Evolutionary conservation across 2,113 vertebrate genomes (phyloP).

Genomic region (Apus apus): DNA sequence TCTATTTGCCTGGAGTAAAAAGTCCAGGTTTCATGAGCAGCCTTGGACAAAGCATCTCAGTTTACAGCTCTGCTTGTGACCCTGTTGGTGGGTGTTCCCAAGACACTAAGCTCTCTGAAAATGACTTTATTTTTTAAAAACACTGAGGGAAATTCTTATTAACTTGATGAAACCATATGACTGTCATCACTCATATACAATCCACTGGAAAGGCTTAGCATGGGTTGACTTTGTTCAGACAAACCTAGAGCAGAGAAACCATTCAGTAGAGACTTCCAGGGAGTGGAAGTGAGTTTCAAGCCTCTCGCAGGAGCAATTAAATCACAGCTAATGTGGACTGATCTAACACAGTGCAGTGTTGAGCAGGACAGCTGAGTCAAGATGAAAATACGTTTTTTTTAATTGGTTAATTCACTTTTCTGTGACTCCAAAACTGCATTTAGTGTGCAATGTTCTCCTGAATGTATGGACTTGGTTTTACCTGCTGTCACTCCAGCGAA

Average conservation of each 20-base stretch:
- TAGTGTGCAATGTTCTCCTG: background rate
- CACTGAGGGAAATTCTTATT: background rate
- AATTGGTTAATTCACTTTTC: background rate
- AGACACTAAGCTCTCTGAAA: background rate
- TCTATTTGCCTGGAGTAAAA: background rate
- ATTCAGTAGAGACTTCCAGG: background rate
- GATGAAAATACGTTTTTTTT: background rate
- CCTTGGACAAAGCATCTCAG: background rate
- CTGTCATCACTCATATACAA: background rate
- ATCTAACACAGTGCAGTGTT: background rate
- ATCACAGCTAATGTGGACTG: background rate
- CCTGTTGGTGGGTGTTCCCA: background rate
- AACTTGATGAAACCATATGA: background rate
- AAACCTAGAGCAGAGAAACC: background rate
- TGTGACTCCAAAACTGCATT: background rate
- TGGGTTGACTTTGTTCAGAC: background rate
- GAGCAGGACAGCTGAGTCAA: background rate
- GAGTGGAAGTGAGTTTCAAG: background rate
- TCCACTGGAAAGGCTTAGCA: background rate
- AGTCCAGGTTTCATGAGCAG: background rate
- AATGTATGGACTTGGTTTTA: background rate
- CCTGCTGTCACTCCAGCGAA: background rate
- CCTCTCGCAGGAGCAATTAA: background rate
- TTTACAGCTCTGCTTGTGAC: background rate
- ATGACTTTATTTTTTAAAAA: background rate